Percentiles rank a stretch among this genome's conserved stretches.
Conservation (phyloP, 2,113 vertebrate genomes). For the Notothenia rossii region DNA sequence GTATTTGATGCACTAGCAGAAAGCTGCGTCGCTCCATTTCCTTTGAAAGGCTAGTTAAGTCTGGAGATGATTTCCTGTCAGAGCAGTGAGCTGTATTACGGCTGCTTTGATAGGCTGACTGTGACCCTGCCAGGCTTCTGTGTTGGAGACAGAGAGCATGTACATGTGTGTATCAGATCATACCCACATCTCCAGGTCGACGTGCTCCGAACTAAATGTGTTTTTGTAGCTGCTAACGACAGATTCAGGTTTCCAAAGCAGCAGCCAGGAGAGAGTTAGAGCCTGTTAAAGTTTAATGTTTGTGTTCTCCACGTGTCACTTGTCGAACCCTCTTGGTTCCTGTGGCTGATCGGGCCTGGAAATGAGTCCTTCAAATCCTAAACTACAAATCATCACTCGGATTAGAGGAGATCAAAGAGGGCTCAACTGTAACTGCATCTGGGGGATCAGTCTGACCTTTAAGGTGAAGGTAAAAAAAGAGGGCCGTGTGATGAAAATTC, state of each 20-base stretch:
- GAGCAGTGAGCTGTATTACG: conserved; percentile 52
- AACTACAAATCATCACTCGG: conserved; percentile 38
- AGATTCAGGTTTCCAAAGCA: conserved; percentile 63
- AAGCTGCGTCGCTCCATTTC: conserved; percentile 54
- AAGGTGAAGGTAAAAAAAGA: conserved; percentile 26
- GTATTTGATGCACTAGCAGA: conserved; percentile 6
- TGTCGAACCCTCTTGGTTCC: conserved; percentile 61
- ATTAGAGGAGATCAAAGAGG: conserved; percentile 53
- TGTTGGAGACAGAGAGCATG: conserved; percentile 35
- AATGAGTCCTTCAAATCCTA: conserved; percentile 27
- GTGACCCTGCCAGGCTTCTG: conserved; percentile 36
- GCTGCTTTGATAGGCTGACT: conserved; percentile 59
- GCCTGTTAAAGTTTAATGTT: conserved; percentile 81
- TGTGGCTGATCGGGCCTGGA: conserved; percentile 12
- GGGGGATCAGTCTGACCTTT: conserved; percentile 4
- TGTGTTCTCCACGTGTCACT: conserved; percentile 60
- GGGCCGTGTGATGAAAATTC: conserved; percentile 10
- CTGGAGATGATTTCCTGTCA: conserved; percentile 70
- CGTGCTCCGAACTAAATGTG: background rate
- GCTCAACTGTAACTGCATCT: conserved; percentile 35
- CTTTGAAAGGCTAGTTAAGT: conserved; percentile 56
- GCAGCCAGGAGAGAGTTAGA: conserved; percentile 42
- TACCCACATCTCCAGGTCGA: background rate
- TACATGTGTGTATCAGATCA: background rate
- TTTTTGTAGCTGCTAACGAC: conserved; percentile 40